Evolutionary conservation across 2,888 invertebrate species (phyloP).

Genomic region (Eutolmus rufibarbis): DNA sequence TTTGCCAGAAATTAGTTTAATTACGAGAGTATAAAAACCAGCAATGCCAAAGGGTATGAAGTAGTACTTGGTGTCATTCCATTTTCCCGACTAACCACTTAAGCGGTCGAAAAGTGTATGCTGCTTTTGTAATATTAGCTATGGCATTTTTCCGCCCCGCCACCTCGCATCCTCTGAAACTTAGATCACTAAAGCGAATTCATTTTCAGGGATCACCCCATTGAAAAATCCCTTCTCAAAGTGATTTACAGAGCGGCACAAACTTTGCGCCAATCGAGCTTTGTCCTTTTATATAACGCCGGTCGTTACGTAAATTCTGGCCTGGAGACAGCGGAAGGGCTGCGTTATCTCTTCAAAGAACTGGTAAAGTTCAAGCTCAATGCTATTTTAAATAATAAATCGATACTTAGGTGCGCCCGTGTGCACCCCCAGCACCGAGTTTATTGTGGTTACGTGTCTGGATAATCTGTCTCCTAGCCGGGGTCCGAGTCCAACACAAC

Average conservation of each 20-base stretch:
- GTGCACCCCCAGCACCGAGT: background rate
- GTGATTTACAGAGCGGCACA: background rate
- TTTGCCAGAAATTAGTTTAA: no score
- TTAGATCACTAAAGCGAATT: background rate
- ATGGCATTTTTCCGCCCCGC: background rate
- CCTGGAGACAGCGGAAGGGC: background rate
- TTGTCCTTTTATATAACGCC: background rate
- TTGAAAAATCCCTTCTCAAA: background rate
- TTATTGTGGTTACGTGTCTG: background rate
- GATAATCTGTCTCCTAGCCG: background rate
- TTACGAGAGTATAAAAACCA: no score
- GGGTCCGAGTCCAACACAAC: background rate
- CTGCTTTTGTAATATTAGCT: background rate
- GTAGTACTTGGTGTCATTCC: no score
- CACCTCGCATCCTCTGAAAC: background rate
- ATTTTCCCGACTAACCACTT: no score
- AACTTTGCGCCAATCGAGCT: background rate
- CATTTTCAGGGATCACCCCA: background rate
- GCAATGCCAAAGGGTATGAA: no score
- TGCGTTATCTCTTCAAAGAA: background rate
- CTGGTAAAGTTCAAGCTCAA: background rate
- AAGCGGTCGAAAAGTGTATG: no score
- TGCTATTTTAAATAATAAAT: background rate
- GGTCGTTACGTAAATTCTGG: background rate
- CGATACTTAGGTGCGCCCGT: background rate